phyloP scores from a whole-genome alignment of 2,113 vertebrate genomes.

The Mus musculus region DNA sequence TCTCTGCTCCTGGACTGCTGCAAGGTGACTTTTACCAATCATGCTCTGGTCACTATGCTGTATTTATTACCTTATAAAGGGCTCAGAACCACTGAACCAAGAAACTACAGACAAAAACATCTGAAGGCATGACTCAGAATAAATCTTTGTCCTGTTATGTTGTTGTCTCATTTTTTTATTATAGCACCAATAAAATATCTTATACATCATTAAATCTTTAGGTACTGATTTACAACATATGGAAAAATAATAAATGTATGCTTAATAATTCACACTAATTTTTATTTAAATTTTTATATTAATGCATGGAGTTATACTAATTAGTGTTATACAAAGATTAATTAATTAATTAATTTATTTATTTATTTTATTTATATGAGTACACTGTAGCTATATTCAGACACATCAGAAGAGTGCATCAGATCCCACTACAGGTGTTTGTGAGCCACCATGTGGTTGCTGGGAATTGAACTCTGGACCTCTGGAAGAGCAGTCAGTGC shows the following conservation, averaged over 20 bases:
- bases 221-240: background rate
- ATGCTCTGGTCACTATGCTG: background rate
- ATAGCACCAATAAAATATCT: background rate
- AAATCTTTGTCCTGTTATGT: background rate
- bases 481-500: no score
- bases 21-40: background rate
- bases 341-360: no score
- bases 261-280: background rate
- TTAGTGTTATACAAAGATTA: background rate
- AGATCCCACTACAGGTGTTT: no score
- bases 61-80: background rate
- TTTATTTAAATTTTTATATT: background rate
- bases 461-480: no score
- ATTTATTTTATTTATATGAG: no score
- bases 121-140: background rate
- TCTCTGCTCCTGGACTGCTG: background rate
- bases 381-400: no score
- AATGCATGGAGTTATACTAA: background rate
- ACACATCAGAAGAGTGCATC: no score
- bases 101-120: background rate
- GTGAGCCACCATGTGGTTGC: no score
- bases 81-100: background rate
- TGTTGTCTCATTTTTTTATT: background rate
- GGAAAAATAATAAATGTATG: constrained; percentile 1
- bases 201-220: background rate